Conservation (phyloP, 2,888 invertebrate species). For the Agriopis aurantiaria region DNA sequence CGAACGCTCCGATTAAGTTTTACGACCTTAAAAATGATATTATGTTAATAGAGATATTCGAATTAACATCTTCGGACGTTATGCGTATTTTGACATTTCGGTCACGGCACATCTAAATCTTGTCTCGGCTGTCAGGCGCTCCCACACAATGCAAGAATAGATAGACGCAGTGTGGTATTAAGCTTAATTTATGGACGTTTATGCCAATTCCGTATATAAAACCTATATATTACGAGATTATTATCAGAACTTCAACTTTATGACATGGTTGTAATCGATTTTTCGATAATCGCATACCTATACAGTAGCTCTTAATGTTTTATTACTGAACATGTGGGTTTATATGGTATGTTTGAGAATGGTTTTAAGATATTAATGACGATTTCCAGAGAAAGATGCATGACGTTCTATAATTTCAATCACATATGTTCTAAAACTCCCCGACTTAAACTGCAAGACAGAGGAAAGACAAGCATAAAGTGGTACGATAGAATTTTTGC, state of each 20-base stretch:
- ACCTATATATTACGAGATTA: constrained; percentile 45
- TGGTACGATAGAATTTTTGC: no score
- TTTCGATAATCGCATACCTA: constrained; percentile 47
- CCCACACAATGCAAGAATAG: constrained; percentile 56
- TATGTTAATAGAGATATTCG: constrained; percentile 53
- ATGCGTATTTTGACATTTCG: constrained; percentile 64
- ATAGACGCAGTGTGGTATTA: constrained; percentile 55
- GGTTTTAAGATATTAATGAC: not conserved
- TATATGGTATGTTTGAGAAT: not conserved
- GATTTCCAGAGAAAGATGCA: no score
- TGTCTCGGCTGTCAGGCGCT: constrained; percentile 55
- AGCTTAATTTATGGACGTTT: constrained; percentile 55
- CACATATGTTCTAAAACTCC: no score
- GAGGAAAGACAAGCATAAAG: no score
- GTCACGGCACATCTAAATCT: constrained; percentile 66
- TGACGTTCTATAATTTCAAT: no score
- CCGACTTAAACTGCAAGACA: no score
- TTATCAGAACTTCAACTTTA: constrained; percentile 41
- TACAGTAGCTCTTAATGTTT: constrained; percentile 45
- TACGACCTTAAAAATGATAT: constrained; percentile 38
- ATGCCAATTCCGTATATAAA: constrained; percentile 46
- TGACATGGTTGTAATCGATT: constrained; percentile 42
- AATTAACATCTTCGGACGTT: constrained; percentile 49
- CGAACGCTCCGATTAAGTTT: constrained; percentile 42
- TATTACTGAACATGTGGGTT: constrained; percentile 26